phyloP scores from a whole-genome alignment of 1,140 invertebrate species.

The Episyrphus balteatus region DNA sequence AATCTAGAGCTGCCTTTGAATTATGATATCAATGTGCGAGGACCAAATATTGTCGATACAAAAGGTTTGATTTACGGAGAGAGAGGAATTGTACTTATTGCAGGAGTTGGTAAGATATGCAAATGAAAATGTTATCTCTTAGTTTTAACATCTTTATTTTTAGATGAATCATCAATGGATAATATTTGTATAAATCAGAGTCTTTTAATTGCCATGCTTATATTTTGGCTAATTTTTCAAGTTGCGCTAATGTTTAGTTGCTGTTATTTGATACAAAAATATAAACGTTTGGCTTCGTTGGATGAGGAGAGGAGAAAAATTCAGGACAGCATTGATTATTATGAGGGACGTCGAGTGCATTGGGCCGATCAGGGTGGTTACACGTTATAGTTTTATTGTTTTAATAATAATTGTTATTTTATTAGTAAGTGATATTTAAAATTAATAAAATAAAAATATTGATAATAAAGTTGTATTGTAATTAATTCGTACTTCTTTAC shows the following conservation, averaged over 20 bases:
- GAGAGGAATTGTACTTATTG: conserved; percentile 37
- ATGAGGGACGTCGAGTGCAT: conserved; percentile 28
- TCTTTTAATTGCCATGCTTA: conserved; percentile 27
- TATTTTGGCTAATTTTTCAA: conserved; percentile 34
- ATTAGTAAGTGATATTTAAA: too few relatives aligned
- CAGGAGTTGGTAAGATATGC: conserved; percentile 34
- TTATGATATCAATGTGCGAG: conserved; percentile 37
- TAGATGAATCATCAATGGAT: conserved; percentile 23
- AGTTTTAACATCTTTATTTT: conserved; percentile 1
- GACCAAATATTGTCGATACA: conserved; percentile 26
- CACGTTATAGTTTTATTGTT: conserved; percentile 16
- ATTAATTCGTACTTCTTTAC: too few relatives aligned
- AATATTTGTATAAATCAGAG: conserved; percentile 33
- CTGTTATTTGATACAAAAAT: conserved; percentile 29
- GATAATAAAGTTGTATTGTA: too few relatives aligned
- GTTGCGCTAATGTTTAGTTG: conserved; percentile 28
- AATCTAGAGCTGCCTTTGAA: conserved; percentile 35
- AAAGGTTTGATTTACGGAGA: conserved; percentile 39
- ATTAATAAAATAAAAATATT: too few relatives aligned
- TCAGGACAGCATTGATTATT: conserved; percentile 20
- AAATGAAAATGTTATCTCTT: background rate
- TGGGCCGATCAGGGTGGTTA: conserved; percentile 34
- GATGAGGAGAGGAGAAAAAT: conserved; percentile 29
- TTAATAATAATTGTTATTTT: too few relatives aligned
- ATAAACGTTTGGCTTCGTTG: conserved; percentile 25